Evolutionary conservation across 2,113 vertebrate genomes (phyloP).

Genomic region (Calyptomena viridis): DNA sequence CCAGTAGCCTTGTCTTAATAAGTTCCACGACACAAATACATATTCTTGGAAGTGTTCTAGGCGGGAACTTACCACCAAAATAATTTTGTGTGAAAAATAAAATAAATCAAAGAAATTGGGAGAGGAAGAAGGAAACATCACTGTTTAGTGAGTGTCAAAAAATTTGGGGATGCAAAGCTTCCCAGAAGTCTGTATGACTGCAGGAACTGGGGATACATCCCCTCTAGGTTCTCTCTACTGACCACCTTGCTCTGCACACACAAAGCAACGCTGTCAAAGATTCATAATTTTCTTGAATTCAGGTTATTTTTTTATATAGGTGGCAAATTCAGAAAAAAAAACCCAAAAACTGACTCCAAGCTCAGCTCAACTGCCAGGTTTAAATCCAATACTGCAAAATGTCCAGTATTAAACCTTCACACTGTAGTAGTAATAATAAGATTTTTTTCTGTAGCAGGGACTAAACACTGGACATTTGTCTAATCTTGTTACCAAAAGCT

Average conservation of each 20-base stretch:
- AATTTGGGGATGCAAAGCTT: background rate
- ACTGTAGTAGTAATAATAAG: background rate
- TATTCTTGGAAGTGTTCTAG: background rate
- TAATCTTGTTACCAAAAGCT: slow-evolving; percentile 4
- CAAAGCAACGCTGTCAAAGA: background rate
- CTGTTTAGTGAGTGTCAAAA: background rate
- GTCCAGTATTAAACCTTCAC: background rate
- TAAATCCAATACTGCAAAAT: background rate
- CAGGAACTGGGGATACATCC: background rate
- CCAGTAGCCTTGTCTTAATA: background rate
- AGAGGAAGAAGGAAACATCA: background rate
- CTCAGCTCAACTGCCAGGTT: background rate
- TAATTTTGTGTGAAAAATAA: background rate
- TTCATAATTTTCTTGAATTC: background rate
- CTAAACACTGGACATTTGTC: background rate
- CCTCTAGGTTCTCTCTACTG: background rate
- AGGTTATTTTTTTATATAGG: background rate
- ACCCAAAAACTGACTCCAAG: background rate
- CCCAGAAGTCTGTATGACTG: background rate
- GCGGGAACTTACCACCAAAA: background rate
- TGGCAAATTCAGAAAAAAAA: background rate
- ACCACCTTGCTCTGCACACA: background rate
- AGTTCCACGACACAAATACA: background rate
- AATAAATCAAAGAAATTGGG: background rate
- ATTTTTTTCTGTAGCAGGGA: background rate